phyloP scores from a whole-genome alignment of 1,140 invertebrate genomes.

The Drosophila repleta region DNA sequence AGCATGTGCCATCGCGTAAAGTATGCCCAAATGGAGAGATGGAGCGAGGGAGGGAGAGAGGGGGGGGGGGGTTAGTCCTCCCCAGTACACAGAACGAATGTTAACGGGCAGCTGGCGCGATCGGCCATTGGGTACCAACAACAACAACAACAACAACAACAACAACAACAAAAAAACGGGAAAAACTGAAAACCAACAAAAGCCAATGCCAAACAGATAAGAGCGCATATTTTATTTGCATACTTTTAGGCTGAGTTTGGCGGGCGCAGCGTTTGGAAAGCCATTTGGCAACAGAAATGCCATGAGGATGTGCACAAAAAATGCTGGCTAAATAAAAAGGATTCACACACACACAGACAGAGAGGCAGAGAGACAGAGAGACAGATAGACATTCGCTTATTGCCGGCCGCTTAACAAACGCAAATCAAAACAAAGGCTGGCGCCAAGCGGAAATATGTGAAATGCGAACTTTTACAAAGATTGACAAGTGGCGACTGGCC shows the following conservation, averaged over 20 bases:
- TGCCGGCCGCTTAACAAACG: slow-evolving; percentile 37
- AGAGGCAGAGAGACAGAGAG: not conserved
- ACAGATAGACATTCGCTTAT: slow-evolving; percentile 11
- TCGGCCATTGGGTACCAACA: slow-evolving; percentile 2
- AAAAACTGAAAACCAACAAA: slow-evolving; percentile 51
- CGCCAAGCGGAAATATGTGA: slow-evolving; percentile 72
- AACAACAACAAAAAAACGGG: too few species aligned
- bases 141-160: too few species aligned
- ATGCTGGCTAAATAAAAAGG: slow-evolving; percentile 22
- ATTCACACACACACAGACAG: slow-evolving; percentile 11
- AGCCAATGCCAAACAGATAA: slow-evolving; percentile 81
- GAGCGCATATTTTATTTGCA: slow-evolving; percentile 82
- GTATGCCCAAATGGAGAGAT: slow-evolving; percentile 68
- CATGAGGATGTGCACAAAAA: slow-evolving; percentile 54
- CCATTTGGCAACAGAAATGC: slow-evolving; percentile 75
- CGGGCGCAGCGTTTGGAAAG: slow-evolving; percentile 63
- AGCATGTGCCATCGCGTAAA: slow-evolving; percentile 68
- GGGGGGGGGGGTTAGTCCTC: too few species aligned
- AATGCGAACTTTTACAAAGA: slow-evolving; percentile 81
- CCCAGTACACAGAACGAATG: slow-evolving; percentile 25
- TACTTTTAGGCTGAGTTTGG: slow-evolving; percentile 79
- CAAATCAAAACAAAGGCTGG: slow-evolving; percentile 48
- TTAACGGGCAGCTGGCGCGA: slow-evolving; percentile 52
- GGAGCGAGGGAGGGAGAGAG: too few species aligned
- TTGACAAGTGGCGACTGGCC: slow-evolving; percentile 80